Evolutionary conservation across 2,888 invertebrate species (phyloP).

Genomic region (Cryptocephalus moraei): DNA sequence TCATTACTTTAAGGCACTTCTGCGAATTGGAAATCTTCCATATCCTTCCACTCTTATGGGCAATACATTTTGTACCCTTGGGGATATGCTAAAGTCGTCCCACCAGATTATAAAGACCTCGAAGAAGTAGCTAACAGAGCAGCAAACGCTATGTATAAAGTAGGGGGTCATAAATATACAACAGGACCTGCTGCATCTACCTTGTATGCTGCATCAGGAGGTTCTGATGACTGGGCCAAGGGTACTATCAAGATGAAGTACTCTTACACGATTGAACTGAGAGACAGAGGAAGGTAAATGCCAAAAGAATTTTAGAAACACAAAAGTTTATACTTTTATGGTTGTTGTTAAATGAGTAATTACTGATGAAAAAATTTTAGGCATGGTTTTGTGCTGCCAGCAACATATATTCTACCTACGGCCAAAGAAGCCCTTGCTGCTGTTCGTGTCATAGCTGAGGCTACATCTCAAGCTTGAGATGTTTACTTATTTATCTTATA

Average conservation of each 20-base stretch:
- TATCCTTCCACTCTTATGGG: constrained; percentile 78
- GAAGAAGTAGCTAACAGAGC: constrained; percentile 59
- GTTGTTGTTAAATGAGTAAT: background rate
- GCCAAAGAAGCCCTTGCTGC: constrained; percentile 68
- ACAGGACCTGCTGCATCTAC: constrained; percentile 71
- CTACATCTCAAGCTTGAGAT: constrained; percentile 33
- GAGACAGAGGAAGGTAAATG: constrained; percentile 59
- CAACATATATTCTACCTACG: constrained; percentile 62
- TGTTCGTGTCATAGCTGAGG: constrained; percentile 49
- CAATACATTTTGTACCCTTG: constrained; percentile 80
- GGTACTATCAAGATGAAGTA: constrained; percentile 73
- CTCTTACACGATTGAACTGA: constrained; percentile 79
- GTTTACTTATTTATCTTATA: background rate
- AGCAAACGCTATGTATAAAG: constrained; percentile 52
- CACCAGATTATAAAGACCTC: constrained; percentile 60
- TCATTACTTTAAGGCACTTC: constrained; percentile 24
- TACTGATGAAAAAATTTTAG: constrained; percentile 5
- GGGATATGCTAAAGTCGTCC: constrained; percentile 67
- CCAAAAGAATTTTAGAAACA: background rate
- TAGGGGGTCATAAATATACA: constrained; percentile 54
- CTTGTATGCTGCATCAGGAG: constrained; percentile 71
- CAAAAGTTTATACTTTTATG: background rate
- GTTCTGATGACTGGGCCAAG: constrained; percentile 89
- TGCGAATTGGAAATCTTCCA: constrained; percentile 55
- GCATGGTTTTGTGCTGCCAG: constrained; percentile 80